Percentiles rank a stretch among this genome's conserved stretches.
Conservation (phyloP, 2,797 vertebrate species). For the Mergus octosetaceus region DNA sequence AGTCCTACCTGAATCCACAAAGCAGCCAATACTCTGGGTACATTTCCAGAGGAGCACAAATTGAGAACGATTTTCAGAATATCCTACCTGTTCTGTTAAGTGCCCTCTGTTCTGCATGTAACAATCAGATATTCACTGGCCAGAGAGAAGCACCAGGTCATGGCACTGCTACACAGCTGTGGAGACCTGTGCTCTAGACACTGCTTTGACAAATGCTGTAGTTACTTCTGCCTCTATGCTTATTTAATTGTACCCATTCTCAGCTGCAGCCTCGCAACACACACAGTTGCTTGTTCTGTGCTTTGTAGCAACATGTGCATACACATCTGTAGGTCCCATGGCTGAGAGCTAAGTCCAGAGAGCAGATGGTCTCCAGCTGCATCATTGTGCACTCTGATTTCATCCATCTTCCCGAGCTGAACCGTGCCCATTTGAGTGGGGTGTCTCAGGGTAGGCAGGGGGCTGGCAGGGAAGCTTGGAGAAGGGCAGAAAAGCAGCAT, state of each 20-base stretch:
- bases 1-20: not conserved
- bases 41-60: not conserved
- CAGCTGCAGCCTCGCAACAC: not conserved
- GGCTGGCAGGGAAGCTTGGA: not conserved
- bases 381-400: not conserved
- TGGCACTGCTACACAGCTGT: not conserved
- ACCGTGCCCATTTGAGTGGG: rapidly evolving
- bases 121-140: not conserved
- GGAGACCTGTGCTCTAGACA: not conserved
- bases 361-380: not conserved
- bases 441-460: not conserved
- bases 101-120: not conserved
- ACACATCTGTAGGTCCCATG: not conserved
- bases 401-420: not conserved
- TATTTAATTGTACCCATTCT: not conserved
- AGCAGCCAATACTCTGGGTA: not conserved
- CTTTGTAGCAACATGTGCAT: not conserved
- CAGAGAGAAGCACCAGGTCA: not conserved
- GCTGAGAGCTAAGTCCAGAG: not conserved
- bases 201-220: not conserved
- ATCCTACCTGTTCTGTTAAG: not conserved
- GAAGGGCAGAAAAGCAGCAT: not conserved
- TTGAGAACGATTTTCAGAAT: not conserved
- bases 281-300: not conserved
- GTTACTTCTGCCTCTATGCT: not conserved